Evolutionary conservation across 1,140 invertebrate species (phyloP), one percentile per base, ranked within the genome.

Genomic region (Macrobrachium nipponense): DNA sequence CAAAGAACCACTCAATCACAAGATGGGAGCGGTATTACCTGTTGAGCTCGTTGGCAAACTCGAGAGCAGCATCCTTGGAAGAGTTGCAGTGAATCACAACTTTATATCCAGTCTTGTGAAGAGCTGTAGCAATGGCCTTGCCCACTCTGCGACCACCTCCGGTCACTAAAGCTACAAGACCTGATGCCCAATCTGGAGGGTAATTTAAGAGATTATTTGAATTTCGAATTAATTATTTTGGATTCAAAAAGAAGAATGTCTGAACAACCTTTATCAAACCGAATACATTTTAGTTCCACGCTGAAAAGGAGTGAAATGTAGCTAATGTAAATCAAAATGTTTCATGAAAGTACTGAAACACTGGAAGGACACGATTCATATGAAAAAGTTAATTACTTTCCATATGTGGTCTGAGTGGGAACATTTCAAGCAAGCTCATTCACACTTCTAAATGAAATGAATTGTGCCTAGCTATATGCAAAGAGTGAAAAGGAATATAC

Each of bases 81-180:
- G 8, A 36, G 23, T 73, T 78, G 72, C 68, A 87, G 62, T 87
- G 86, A 44, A 87, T 78, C 36, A 79, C 44, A 5, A 83, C 64
- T 27, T 77, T 78, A 75, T 77, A 87, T 17, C 73, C 72, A 20
- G 66, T 17, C 17, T 51, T 84, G 62, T 87, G 86, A 2, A 87
- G 86, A 5, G 66, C 60, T 23, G 27, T 10, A 12, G 68, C 58
- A 62, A 83, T 82, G 60, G 43, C 64, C 5, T 58, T 78, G 10
- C 86, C 86, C 20, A 87, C 64, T 2, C 86, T 60, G 7, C 64
- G n/a, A 1, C 66, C 86, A 2, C 27, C 76, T 15, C 86, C 86
- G 14, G 86, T 87, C 64, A 87, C 82, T 62, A 87, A 43, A 5
- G 68, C 84, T 59, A 86, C 84, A 0, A 23, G 23, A 17, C 70